These are phyloP conservation scores for Masticophis lateralis DNA, from an alignment of 2,797 vertebrate species.

Conservation along the genomic window DNA sequence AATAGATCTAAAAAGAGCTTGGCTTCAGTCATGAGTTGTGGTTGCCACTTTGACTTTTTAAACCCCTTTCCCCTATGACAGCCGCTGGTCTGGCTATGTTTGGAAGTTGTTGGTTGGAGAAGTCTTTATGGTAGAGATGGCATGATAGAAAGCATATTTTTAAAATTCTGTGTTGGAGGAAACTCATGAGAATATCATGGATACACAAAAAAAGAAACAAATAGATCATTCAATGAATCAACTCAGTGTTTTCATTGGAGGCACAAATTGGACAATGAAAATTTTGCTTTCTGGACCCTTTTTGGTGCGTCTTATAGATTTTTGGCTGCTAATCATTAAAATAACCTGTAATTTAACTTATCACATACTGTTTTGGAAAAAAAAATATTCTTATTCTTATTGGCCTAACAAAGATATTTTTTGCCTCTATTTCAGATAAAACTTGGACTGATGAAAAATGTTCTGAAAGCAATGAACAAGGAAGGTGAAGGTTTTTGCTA, in stretches of 20 bases:
- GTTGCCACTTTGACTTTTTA: neutral
- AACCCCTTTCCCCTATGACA: neutral
- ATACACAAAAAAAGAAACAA: neutral
- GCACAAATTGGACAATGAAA: neutral
- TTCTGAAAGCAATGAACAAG: too few relatives aligned
- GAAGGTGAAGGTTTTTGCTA: too few relatives aligned
- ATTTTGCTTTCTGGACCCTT: neutral
- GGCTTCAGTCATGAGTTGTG: neutral
- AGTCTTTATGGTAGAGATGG: neutral
- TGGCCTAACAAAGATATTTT: too few relatives aligned
- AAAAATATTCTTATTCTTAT: neutral
- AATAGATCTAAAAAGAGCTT: neutral
- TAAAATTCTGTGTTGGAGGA: neutral
- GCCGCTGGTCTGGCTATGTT: neutral
- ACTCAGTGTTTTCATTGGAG: neutral
- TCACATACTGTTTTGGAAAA: neutral
- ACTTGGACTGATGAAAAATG: too few relatives aligned
- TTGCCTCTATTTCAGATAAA: too few relatives aligned
- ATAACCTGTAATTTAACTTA: neutral
- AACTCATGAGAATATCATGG: neutral
- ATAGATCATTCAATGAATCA: neutral
- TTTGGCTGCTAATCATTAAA: neutral
- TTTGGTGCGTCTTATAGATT: neutral
- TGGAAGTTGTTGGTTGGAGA: neutral
- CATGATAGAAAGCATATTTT: neutral